Evolutionary conservation across 2,797 vertebrate genomes (phyloP).

Genomic region (Sebastes kiyomatsui): DNA sequence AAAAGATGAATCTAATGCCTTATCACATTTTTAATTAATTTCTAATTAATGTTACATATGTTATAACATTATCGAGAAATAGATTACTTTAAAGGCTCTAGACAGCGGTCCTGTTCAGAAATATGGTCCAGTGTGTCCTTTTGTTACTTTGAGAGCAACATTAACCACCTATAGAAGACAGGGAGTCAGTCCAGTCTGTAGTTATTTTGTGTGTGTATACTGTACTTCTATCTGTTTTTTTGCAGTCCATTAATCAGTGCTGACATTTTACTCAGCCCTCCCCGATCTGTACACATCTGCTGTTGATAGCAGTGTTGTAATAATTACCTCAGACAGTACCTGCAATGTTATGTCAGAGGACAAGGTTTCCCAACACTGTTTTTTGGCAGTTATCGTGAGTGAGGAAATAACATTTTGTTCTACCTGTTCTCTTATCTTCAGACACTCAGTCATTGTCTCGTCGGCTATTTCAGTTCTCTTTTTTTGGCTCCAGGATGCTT

Average conservation of each 20-base stretch:
- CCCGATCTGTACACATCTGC: neutral
- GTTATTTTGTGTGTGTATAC: neutral
- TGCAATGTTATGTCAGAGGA: neutral
- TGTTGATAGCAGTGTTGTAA: neutral
- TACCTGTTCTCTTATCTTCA: conserved; percentile 8
- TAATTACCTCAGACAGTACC: neutral
- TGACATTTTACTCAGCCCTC: neutral
- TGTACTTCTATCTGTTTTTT: neutral
- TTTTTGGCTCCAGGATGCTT: neutral
- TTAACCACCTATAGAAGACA: neutral
- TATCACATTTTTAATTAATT: neutral
- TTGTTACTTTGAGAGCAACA: neutral
- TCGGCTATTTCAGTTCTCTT: conserved; percentile 14
- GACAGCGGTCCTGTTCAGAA: neutral
- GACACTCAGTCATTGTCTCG: conserved; percentile 2
- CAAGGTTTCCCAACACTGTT: neutral
- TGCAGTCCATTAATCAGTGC: neutral
- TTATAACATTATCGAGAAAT: neutral
- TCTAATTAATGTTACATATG: neutral
- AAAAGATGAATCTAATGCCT: neutral
- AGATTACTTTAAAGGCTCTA: neutral
- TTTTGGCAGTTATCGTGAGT: conserved; percentile 7
- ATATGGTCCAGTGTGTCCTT: neutral
- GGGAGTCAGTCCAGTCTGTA: neutral
- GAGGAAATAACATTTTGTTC: conserved; percentile 3